These are phyloP conservation scores for Larimichthys polyactis DNA, from an alignment of 2,113 vertebrate genomes.

Conservation along the genomic window DNA sequence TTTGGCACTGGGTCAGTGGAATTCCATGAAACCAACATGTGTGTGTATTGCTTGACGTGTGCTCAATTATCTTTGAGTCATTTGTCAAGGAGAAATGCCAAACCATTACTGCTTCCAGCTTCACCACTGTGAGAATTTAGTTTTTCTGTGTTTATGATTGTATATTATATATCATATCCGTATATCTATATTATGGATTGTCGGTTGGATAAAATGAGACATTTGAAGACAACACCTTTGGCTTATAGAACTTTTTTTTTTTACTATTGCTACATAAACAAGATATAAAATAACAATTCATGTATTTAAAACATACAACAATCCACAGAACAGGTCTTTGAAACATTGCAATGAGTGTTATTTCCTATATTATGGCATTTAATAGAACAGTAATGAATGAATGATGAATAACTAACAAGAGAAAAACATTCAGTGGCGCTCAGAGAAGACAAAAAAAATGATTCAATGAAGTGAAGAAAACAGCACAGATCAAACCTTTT, in stretches of 20 bases:
- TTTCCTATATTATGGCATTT: not conserved
- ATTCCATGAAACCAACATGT: too few species aligned
- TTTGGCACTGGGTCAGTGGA: too few species aligned
- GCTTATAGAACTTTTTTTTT: not conserved
- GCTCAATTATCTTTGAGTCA: too few species aligned
- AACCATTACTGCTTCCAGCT: not conserved
- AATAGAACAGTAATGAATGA: not conserved
- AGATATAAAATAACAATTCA: too few species aligned
- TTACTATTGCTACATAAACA: too few species aligned
- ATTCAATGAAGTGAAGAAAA: too few species aligned
- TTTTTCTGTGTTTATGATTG: not conserved
- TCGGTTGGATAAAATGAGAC: not conserved
- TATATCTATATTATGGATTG: not conserved
- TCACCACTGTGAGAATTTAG: not conserved
- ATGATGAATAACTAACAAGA: not conserved
- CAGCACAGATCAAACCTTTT: too few species aligned
- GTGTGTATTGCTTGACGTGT: too few species aligned
- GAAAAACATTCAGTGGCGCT: not conserved
- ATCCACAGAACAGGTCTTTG: not conserved
- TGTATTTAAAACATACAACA: too few species aligned
- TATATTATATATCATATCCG: not conserved
- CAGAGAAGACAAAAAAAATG: not conserved
- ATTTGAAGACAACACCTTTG: not conserved
- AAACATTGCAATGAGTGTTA: not conserved
- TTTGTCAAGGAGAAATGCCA: not conserved